Conservation (phyloP, 2,113 vertebrate species). For the Arothron firmamentum region DNA sequence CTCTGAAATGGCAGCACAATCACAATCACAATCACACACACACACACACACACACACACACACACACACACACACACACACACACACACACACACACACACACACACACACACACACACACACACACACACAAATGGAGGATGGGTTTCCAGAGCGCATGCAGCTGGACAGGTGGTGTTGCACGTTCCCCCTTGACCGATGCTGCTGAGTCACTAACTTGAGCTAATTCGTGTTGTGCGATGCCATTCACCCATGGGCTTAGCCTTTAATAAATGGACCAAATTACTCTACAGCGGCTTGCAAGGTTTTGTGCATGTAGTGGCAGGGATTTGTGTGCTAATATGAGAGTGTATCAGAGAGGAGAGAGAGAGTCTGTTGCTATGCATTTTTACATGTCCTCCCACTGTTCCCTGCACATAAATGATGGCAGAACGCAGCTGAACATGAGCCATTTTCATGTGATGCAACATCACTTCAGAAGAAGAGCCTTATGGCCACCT, state of each 20-base stretch:
- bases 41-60: neutral
- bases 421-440: constrained; percentile 45
- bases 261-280: constrained; percentile 47
- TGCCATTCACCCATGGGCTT: constrained; percentile 48
- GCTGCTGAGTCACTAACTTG: constrained; percentile 50
- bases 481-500: constrained; percentile 7
- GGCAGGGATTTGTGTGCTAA: constrained; percentile 44
- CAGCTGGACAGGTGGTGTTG: constrained; percentile 16
- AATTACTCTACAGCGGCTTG: constrained; percentile 38
- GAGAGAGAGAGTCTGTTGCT: constrained; percentile 68
- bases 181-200: constrained; percentile 16
- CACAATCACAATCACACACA: too few relatives aligned
- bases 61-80: too few relatives aligned
- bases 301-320: constrained; percentile 22
- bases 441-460: constrained; percentile 39
- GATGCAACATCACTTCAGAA: constrained; percentile 45
- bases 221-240: constrained; percentile 51
- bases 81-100: neutral
- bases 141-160: constrained; percentile 25
- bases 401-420: constrained; percentile 61
- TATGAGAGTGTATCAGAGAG: constrained; percentile 20
- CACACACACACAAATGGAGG: neutral
- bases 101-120: too few relatives aligned
- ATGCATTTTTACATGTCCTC: constrained; percentile 72
- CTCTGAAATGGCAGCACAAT: constrained; percentile 16